Base-by-base conservation (phyloP, 1,140 invertebrate species). In the Drusus annulatus region DNA sequence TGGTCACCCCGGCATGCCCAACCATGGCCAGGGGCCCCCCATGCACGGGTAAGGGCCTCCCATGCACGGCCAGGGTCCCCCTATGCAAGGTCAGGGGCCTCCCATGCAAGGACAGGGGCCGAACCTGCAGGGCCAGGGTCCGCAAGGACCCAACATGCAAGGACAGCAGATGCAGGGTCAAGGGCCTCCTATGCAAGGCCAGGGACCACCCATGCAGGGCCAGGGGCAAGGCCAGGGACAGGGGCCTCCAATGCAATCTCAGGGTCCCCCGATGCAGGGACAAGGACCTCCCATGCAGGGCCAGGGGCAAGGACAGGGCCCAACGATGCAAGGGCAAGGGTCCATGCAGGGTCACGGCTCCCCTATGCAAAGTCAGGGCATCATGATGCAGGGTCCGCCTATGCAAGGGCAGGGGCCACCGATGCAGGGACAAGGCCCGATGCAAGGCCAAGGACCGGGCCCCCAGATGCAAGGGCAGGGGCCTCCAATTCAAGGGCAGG, bases 171-270 rank as follows among this genome's bases (percentile, higher is more conserved):
- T 50, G 36, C 83, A 83, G 65, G 78, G 56, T 68, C 83, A 83
- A 69, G 71, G 76, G 19, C 85, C 84, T 23, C 54, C 68, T 3
- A 80, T 78, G 60, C 79, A 78, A 51, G 75, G 77, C 52, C 81
- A 80, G 65, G 74, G 76, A 19, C 83, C 82, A 13, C 81, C 80
- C 23, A 79, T 79, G 60, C 85, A 76, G 3, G 82, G 81, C 10
- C 84, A 82, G 74, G 81, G 65, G 76, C 77, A 81, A 31, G 76
- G 78, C 13, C 76, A n/a, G n/a, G n/a, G n/a, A n/a, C n/a, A n/a
- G n/a, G n/a, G n/a, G n/a, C n/a, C n/a, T n/a, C 79, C 78, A 1
- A 87, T 89, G 86, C 78, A 73, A 45, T 69, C 68, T 16, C 77
- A 81, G 50, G 76, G 78, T 13, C 76, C 78, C 0, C 76, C 79